Percentiles rank a stretch among this genome's conserved stretches.
phyloP scores from a whole-genome alignment of 2,888 invertebrate genomes.

The Chloroclysta siterata region DNA sequence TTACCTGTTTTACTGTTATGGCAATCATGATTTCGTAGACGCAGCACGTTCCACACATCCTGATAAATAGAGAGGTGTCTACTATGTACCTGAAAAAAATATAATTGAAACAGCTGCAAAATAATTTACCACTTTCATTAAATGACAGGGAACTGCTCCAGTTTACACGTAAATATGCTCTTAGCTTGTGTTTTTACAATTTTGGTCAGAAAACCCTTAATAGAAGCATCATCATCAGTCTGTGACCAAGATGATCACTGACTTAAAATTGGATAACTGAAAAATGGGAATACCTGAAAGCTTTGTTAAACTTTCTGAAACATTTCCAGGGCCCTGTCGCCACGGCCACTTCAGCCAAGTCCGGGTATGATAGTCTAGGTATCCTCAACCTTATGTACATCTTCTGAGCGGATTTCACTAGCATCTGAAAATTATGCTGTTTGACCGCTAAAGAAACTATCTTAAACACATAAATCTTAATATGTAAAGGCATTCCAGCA shows the following conservation, averaged over 20 bases:
- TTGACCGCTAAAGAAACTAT: no score
- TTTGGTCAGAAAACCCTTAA: no score
- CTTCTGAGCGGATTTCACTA: constrained; percentile 63
- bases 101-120: background rate
- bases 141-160: no score
- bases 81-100: constrained; percentile 59
- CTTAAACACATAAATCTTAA: no score
- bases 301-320: constrained; percentile 56
- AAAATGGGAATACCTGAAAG: constrained; percentile 49
- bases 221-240: no score
- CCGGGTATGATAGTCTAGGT: constrained; percentile 63
- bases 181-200: no score
- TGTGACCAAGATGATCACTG: no score
- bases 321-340: constrained; percentile 56
- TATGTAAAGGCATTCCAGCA: no score
- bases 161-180: no score
- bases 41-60: constrained; percentile 65
- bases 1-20: constrained; percentile 60
- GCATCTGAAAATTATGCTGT: constrained; percentile 53
- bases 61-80: constrained; percentile 58
- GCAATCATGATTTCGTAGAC: constrained; percentile 71
- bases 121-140: no score
- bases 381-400: constrained; percentile 63
- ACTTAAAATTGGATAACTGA: no score
- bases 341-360: constrained; percentile 62